Conservation (phyloP, 2,888 invertebrate genomes). For the Galerucella nymphaeae region DNA sequence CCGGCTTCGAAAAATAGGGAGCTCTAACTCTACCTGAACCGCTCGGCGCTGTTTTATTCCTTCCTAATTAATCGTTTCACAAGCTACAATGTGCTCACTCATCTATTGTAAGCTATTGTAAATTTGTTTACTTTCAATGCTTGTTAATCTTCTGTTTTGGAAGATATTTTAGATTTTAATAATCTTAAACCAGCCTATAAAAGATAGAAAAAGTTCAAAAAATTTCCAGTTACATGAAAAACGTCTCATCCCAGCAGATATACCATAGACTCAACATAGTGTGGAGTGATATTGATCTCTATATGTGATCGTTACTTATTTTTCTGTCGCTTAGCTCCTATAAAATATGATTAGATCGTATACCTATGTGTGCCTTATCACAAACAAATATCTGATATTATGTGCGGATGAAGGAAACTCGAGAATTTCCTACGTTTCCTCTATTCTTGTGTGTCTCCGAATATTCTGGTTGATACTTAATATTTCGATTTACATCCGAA, state of each 20-base stretch:
- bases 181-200: too few species aligned
- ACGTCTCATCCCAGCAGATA: background rate
- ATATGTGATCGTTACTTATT: constrained; percentile 20
- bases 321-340: constrained; percentile 26
- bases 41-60: too few species aligned
- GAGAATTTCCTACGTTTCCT: constrained; percentile 22
- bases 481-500: background rate
- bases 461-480: constrained; percentile 1
- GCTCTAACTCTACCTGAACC: too few species aligned
- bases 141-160: too few species aligned
- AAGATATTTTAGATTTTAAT: too few species aligned
- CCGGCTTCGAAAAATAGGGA: too few species aligned
- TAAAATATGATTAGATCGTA: constrained; percentile 31
- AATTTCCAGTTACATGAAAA: too few species aligned
- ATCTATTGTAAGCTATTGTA: too few species aligned
- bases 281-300: constrained; percentile 27
- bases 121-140: too few species aligned
- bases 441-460: constrained; percentile 5
- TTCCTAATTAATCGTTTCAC: too few species aligned
- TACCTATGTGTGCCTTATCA: constrained; percentile 22
- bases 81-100: too few species aligned
- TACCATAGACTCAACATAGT: constrained; percentile 20
- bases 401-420: constrained; percentile 23
- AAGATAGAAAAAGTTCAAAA: too few species aligned
- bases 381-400: constrained; percentile 27